Percentiles rank a stretch among this genome's conserved stretches.
Evolutionary conservation across 37 sponge, comb jelly and placozoan genomes (phyloP).

Genomic region (Spongia lamella): DNA sequence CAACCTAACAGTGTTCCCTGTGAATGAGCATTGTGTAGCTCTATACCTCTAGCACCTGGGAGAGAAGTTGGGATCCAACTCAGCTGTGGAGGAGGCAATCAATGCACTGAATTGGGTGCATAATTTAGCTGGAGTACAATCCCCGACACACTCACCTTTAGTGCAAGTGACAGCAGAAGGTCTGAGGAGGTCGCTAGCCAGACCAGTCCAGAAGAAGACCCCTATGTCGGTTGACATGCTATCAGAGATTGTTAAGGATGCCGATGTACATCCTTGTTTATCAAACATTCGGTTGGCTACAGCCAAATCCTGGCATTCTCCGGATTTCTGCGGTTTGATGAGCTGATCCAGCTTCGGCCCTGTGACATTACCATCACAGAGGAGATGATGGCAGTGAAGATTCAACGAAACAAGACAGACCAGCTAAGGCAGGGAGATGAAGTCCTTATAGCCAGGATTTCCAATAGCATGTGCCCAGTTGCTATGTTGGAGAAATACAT

Average conservation of each 20-base stretch:
- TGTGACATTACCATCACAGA: no score
- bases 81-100: constrained; percentile 27
- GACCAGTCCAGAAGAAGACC: background rate
- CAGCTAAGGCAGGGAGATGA: no score
- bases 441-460: no score
- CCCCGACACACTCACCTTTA: no score
- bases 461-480: no score
- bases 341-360: no score
- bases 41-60: constrained; percentile 30
- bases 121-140: constrained; percentile 5
- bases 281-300: constrained; percentile 6
- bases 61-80: constrained; percentile 5
- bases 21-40: background rate
- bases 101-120: constrained; percentile 20
- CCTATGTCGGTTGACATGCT: background rate
- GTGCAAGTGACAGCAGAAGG: background rate
- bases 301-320: no score
- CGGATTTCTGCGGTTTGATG: no score
- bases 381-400: no score
- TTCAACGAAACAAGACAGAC: no score
- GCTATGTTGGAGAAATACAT: no score
- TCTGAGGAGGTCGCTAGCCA: constrained; percentile 6
- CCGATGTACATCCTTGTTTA: background rate
- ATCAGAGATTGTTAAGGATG: background rate
- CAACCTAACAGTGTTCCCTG: constrained; percentile 10